Base-by-base conservation (phyloP, 2,113 vertebrate genomes). In the Sitta europaea region DNA sequence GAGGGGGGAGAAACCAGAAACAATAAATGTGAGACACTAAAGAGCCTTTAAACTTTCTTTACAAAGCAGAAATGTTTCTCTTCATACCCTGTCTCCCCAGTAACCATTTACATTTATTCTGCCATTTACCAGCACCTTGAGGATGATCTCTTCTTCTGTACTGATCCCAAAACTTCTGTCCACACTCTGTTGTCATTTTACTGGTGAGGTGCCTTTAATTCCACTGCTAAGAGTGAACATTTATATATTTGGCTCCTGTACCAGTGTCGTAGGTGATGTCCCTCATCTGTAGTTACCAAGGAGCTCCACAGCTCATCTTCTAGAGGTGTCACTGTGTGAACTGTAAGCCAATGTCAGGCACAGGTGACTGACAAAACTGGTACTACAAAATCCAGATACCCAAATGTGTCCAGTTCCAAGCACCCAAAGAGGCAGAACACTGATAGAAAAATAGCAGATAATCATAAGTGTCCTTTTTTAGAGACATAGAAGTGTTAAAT, bases 171-270 rank as follows among this genome's bases (percentile, higher is more conserved):
- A 82, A 75, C 8, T 35, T 65, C 51, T 75, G 51, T 61, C 19
- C 20, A 58, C 45, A 33, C 15, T 6, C 20, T 43, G 24, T 35
- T 67, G 19, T 23, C 24, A 18, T 83, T 83, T 66, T 42, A 31
- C 19, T 57, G 62, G 27, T 48, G 55, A 94, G 79, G 36, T 57
- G 31, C 20, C 53, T 90, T 95, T 83, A 90, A 79, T 53, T 90
- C 18, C 3, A 0, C 47, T 61, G 48, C 58, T 88, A 13, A 58
- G 85, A 88, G 47, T 0, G 2, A 73, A 15, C 27, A 59, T 9
- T 11, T 19, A n/a, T 43, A 11, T 57, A 55, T 77, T 38, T 55
- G 80, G 4, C 47, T 85, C 19, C 51, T 54, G 38, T 35, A 9
- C 11, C 3, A 1, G 29, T 55, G 55, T 4, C 68, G 63, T 3